These are phyloP conservation scores for Hemitrygon akajei DNA, from an alignment of 2,797 vertebrate genomes.

Conservation along the genomic window DNA sequence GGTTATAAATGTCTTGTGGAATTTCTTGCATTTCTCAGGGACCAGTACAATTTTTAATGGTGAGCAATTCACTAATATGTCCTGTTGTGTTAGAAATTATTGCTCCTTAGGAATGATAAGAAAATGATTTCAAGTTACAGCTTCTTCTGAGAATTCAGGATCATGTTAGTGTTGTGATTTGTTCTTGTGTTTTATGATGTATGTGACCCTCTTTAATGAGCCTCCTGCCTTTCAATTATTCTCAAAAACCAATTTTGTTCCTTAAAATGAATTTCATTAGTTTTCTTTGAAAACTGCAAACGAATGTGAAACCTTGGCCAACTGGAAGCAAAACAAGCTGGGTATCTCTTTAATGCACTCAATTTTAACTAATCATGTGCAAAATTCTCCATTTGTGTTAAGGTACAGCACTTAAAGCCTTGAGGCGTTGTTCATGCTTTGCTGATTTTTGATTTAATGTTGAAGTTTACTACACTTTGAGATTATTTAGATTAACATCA, in stretches of 20 bases:
- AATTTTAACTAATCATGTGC: background rate
- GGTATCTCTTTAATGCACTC: background rate
- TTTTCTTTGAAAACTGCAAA: background rate
- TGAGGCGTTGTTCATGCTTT: background rate
- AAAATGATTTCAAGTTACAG: background rate
- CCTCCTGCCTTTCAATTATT: background rate
- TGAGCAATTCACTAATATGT: background rate
- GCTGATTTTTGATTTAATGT: background rate
- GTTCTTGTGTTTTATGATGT: background rate
- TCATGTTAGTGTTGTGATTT: background rate
- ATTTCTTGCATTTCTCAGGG: too few species aligned
- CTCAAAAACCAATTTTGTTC: background rate
- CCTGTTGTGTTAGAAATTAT: background rate
- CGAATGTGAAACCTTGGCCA: background rate
- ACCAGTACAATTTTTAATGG: background rate
- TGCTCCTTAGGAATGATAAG: background rate
- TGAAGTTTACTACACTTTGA: background rate
- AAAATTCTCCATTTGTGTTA: background rate
- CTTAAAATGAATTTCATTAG: background rate
- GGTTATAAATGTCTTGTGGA: too few species aligned
- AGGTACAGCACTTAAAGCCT: background rate
- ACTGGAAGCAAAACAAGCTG: background rate
- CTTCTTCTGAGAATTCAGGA: background rate
- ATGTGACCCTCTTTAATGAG: background rate
- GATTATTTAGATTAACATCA: too few species aligned